phyloP scores from a whole-genome alignment of 2,888 invertebrate species.

The Trisateles emortualis region DNA sequence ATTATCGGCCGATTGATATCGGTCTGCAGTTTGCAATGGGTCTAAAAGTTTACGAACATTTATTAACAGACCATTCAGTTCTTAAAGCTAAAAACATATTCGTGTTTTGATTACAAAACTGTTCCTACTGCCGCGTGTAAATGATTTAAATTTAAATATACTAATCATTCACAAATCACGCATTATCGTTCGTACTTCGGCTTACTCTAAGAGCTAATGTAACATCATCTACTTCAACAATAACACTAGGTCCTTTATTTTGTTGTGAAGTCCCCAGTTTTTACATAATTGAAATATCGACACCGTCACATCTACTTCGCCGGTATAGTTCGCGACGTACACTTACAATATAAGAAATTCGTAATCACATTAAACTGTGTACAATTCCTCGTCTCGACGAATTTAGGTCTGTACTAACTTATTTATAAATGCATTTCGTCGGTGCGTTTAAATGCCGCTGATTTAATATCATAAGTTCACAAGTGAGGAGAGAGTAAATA shows the following conservation, averaged over 20 bases:
- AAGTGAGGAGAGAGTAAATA: constrained; percentile 36
- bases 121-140: constrained; percentile 19
- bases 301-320: constrained; percentile 54
- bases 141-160: constrained; percentile 33
- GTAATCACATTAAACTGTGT: constrained; percentile 74
- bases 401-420: constrained; percentile 51
- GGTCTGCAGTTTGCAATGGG: too few species aligned
- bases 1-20: too few species aligned
- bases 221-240: constrained; percentile 78
- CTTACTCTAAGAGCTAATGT: constrained; percentile 71
- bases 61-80: constrained; percentile 24
- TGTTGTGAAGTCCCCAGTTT: constrained; percentile 69
- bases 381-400: constrained; percentile 80
- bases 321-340: constrained; percentile 56
- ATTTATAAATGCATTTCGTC: constrained; percentile 48
- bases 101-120: constrained; percentile 19
- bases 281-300: constrained; percentile 71
- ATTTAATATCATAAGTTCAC: constrained; percentile 27
- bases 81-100: constrained; percentile 23
- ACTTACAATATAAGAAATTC: constrained; percentile 71
- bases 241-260: constrained; percentile 64
- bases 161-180: constrained; percentile 37
- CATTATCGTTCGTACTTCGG: constrained; percentile 42
- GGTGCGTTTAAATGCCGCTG: constrained; percentile 33
- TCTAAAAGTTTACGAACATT: constrained; percentile 19